Conservation (phyloP, 2,888 invertebrate species). For the Resseliella maxima region DNA sequence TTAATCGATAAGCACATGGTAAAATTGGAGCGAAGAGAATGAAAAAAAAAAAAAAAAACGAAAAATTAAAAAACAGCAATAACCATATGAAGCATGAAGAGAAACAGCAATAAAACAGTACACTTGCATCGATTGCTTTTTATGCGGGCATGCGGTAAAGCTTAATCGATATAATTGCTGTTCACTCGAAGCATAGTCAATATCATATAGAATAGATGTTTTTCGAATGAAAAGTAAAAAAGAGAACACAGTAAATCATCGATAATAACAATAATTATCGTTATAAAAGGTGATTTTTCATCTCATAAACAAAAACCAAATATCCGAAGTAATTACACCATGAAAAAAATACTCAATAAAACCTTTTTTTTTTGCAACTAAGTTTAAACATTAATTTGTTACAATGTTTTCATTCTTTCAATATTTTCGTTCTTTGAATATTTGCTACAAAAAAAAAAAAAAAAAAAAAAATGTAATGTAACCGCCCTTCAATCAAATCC, state of each 20-base stretch:
- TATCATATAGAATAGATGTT: neutral
- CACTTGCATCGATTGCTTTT: neutral
- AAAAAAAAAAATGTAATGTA: too few relatives aligned
- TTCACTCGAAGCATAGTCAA: neutral
- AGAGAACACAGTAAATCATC: neutral
- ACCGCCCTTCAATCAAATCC: too few relatives aligned
- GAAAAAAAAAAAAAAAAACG: neutral
- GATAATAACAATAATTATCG: conserved; percentile 3
- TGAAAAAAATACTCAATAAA: too few relatives aligned
- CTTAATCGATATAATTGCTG: neutral
- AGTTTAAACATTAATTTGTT: too few relatives aligned
- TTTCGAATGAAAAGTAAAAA: neutral
- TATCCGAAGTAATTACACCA: neutral
- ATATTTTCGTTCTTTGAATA: too few relatives aligned
- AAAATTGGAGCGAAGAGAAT: conserved; percentile 16
- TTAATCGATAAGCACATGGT: conserved; percentile 26
- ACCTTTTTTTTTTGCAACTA: too few relatives aligned
- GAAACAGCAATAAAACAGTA: neutral
- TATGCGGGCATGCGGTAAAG: neutral
- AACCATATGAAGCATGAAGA: too few relatives aligned
- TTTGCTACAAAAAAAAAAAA: too few relatives aligned
- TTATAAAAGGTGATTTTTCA: neutral
- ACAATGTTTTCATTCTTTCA: too few relatives aligned
- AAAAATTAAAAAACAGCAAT: too few relatives aligned
- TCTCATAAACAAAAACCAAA: neutral